A percentile compares a stretch with the other conserved stretches of the same genome.
Conservation (phyloP, 2,113 vertebrate genomes). For the Rattus norvegicus region GRCr8 NC_086027.1:111804001-111804500, state of each 20-base stretch:
- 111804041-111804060: not conserved
- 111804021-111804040: not conserved
- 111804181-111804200: not conserved
- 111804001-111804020: not conserved
- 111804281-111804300: not conserved
- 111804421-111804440: not conserved
- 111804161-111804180: not conserved
- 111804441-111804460: conserved; percentile 15
- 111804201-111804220: not conserved
- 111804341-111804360: not conserved
- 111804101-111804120: no score
- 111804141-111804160: not conserved
- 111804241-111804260: no score
- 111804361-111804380: not conserved
- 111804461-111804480: not conserved
- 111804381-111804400: not conserved
- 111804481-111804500: not conserved
- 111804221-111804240: not conserved
- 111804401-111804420: not conserved
- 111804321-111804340: not conserved
- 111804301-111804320: not conserved
- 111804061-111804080: not conserved
- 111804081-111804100: not conserved
- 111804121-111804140: no score
- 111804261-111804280: not conserved